Evolutionary conservation across 2,888 invertebrate species (phyloP), one percentile per base, ranked within the genome.

Genomic region (Drosophila nigricruria): DNA sequence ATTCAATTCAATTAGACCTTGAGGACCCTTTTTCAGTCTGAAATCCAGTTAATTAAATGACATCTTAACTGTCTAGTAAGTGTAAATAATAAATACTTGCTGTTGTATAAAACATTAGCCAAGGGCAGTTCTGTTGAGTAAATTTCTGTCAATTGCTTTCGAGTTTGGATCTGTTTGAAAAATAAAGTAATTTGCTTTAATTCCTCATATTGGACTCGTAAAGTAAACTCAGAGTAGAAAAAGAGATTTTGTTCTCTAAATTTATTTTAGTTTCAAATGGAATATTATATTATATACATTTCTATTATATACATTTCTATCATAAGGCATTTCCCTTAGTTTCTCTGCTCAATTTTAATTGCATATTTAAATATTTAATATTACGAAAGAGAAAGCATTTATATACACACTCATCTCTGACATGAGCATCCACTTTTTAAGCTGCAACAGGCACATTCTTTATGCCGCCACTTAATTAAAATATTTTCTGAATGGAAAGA

Each of bases 391-490:
- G 23, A 14, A 43, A 3, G n/a, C n/a, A n/a, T n/a, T n/a, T n/a
- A n/a, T n/a, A n/a, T n/a, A 10, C 27, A 47, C n/a, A 47, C 47
- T 2, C 27, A 10, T 10, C 5, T n/a, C 45, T n/a, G 27, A n/a
- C 40, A 18, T 2, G n/a, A 4, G 16, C 25, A 30, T 6, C 47
- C 27, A 30, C 12, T 18, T 32, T 49, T 3, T 0, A 4, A 14
- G 8, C 32, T 20, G 32, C 30, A 32, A 49, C 49, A 20, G 30
- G 30, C 2, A 5, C 36, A 42, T 50, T 57, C 64, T 56, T 47
- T 42, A 45, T 56, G 36, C 30, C 59, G 36, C 20, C 27, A 54
- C 64, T 76, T 78, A 68, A 76, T 76, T 79, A 79, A 77, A 74
- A 77, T 63, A 67, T 54, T 62, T 53, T 45, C 53, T n/a, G 49